Evolutionary conservation across 2,888 invertebrate genomes (phyloP).

Genomic region (Ganaspis brasiliensis): DNA sequence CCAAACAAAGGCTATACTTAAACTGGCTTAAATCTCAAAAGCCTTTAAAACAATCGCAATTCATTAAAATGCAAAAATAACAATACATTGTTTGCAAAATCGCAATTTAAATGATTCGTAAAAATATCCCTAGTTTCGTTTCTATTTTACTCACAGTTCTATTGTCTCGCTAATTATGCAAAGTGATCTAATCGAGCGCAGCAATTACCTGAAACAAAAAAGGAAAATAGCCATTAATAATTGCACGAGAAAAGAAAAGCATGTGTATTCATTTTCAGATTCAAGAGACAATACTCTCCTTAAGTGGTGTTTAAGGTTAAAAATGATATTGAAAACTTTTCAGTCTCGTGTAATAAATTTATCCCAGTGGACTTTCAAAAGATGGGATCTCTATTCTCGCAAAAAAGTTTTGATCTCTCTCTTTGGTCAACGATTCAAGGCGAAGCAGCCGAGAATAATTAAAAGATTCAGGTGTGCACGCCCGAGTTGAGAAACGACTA

Average conservation of each 20-base stretch:
- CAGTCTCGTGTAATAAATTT: not conserved
- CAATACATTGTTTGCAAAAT: not conserved
- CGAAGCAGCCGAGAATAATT: slow-evolving; percentile 62
- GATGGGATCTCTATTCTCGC: slow-evolving; percentile 17
- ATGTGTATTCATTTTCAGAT: not conserved
- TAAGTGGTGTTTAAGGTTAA: not conserved
- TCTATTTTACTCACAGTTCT: slow-evolving; percentile 7
- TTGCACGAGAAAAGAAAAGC: not conserved
- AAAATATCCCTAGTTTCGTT: not conserved
- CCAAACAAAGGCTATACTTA: too few relatives aligned
- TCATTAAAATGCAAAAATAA: too few relatives aligned
- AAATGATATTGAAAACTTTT: not conserved
- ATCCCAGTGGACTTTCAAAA: not conserved
- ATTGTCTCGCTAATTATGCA: not conserved
- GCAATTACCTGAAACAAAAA: slow-evolving; percentile 66
- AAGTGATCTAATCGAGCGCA: not conserved
- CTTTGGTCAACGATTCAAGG: slow-evolving; percentile 59
- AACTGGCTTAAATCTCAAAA: too few relatives aligned
- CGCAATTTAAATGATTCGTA: not conserved
- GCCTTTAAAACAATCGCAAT: not conserved
- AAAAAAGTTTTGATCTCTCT: slow-evolving; percentile 50
- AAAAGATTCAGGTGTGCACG: slow-evolving; percentile 58
- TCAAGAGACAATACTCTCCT: not conserved
- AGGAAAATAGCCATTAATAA: slow-evolving; percentile 47
- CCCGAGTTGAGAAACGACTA: slow-evolving; percentile 50